phyloP scores from a whole-genome alignment of 2,888 invertebrate species.

The Sipha maydis region DNA sequence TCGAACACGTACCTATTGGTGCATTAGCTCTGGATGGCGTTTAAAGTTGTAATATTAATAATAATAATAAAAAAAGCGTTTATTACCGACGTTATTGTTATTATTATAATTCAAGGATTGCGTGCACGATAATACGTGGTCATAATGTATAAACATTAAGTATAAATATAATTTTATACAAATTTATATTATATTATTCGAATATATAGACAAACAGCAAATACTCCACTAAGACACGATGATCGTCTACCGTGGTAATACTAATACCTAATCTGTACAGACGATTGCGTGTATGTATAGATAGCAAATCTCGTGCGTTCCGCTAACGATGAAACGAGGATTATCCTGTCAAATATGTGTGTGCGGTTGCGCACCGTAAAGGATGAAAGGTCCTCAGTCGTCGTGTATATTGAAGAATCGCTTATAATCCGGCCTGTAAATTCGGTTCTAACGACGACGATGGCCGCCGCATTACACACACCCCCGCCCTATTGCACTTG shows the following conservation, averaged over 20 bases:
- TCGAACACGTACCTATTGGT: no score
- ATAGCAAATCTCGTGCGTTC: background rate
- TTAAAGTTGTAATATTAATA: background rate
- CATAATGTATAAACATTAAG: background rate
- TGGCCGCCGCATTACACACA: background rate
- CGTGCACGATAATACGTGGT: no score
- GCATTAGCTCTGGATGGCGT: background rate
- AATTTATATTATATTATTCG: no score
- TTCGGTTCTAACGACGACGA: conserved; percentile 31
- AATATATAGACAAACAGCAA: no score
- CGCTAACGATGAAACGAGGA: conserved; percentile 24
- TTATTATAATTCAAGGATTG: no score
- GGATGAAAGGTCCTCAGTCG: conserved; percentile 2
- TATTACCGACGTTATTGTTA: no score
- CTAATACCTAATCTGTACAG: background rate
- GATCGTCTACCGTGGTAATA: no score
- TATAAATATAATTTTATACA: no score
- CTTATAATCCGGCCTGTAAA: conserved; percentile 46
- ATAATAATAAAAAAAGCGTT: background rate
- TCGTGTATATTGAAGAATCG: conserved; percentile 21
- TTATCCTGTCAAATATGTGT: conserved; percentile 9
- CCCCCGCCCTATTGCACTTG: background rate
- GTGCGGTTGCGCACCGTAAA: background rate
- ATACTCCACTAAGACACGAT: no score
- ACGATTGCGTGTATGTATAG: background rate